Conservation (phyloP, 2,113 vertebrate genomes). For the Pluvialis apricaria region DNA sequence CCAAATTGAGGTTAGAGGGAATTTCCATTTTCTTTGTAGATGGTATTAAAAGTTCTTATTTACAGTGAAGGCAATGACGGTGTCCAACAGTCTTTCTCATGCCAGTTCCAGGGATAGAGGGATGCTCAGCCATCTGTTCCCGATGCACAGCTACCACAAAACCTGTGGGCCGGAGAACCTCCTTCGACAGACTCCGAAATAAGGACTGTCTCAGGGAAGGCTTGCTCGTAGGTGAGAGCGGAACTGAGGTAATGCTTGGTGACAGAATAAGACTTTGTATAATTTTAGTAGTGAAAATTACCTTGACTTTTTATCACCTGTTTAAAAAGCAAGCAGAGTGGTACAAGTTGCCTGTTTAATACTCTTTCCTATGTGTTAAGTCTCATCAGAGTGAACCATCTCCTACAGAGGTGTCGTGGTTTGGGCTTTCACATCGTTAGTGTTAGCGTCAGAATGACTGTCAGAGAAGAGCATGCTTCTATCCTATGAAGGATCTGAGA, state of each 20-base stretch:
- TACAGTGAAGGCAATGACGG: background rate
- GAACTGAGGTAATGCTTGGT: background rate
- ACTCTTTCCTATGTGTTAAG: background rate
- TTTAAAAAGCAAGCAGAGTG: background rate
- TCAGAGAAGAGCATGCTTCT: background rate
- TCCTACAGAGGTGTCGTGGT: background rate
- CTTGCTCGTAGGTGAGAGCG: background rate
- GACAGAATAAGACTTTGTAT: background rate
- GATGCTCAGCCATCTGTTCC: background rate
- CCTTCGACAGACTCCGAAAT: background rate
- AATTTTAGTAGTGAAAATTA: background rate
- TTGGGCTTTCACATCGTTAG: background rate
- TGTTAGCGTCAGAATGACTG: background rate
- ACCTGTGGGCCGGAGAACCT: background rate
- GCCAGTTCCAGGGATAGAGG: background rate
- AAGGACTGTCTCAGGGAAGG: background rate
- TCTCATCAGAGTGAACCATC: background rate
- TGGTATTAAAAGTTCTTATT: background rate
- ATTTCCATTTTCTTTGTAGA: background rate
- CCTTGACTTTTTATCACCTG: background rate
- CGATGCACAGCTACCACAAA: background rate
- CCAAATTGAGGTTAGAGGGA: constrained; percentile 8
- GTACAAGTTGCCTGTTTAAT: background rate
- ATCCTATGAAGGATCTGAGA: background rate
- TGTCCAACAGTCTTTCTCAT: background rate